phyloP scores from a whole-genome alignment of 2,113 vertebrate genomes.

The Leptosomus discolor region DNA sequence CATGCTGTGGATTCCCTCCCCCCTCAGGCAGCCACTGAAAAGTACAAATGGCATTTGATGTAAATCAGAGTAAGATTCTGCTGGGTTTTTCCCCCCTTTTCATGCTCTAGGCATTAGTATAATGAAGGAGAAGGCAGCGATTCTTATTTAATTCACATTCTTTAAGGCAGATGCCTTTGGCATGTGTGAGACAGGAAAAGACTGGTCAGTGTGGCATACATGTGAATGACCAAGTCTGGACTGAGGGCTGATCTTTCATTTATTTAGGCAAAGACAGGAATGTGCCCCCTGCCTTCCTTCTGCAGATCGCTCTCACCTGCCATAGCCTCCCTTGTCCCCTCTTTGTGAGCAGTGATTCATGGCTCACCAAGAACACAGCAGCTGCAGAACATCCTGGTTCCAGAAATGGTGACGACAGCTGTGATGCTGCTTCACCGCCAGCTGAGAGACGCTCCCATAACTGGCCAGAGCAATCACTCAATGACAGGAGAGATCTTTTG shows the following conservation, averaged over 20 bases:
- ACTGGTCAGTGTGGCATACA: neutral
- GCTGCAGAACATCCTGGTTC: neutral
- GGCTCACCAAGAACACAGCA: neutral
- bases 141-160: neutral
- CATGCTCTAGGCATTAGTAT: neutral
- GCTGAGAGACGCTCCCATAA: neutral
- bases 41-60: neutral
- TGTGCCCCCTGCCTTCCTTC: neutral
- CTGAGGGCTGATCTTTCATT: neutral
- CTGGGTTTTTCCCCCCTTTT: neutral
- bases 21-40: neutral
- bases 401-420: neutral
- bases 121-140: neutral
- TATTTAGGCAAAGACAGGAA: neutral
- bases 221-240: neutral
- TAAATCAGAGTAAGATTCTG: neutral
- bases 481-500: neutral
- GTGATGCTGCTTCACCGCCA: neutral
- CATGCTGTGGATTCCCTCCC: neutral
- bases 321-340: accelerated
- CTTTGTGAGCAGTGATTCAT: neutral
- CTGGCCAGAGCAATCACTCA: neutral
- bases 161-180: neutral
- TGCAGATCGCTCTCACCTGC: neutral
- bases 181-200: neutral